Evolutionary conservation across 2,797 vertebrate genomes (phyloP), one percentile per base, ranked within the genome.

Genomic region (Pangasius djambal): DNA sequence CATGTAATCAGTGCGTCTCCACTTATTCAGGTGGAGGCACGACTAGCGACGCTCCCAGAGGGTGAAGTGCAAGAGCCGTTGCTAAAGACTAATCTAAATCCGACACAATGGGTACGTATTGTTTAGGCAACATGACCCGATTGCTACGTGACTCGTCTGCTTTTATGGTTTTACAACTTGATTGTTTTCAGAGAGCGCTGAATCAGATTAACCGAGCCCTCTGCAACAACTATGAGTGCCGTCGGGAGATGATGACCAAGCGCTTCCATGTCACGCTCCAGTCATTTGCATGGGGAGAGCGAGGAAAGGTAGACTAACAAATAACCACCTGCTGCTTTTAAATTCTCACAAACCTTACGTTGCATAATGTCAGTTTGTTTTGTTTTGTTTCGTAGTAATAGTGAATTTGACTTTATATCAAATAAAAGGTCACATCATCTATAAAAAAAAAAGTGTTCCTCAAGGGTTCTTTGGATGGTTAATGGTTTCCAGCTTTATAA

Each of bases 251-350:
- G 95, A 97, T 98, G 93, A 92, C 97, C 61, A 97, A 95, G 69
- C 97, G 98, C 37, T 96, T 98, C 48, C 95, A 97, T 77, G 96
- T 98, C 86, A 98, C 97, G 0, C 93, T 96, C 0, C 94, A 97
- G 55, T 97, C 97, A 1, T 98, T 98, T 94, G 92, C 96, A 34
- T 98, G 98, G 98, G 96, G 97, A 37, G 97, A 98, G 70, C 95
- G 95, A 83, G 95, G 96, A 72, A 93, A 97, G 97, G 97, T 98
- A 89, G 44, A 77, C 31, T 52, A 85, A 22, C 59, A 44, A 55
- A 69, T 44, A 12, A 4, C 7, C 59, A 50, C 40, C 28, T n/a
- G 31, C 9, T 82, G 55, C 55, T 59, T 59, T 59, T 20, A 55
- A 52, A 9, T 31, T 52, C 50, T 34, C 13, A 77, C 70, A 74